Base-by-base conservation (phyloP, 2,888 invertebrate species). In the Chironomus tentans region DNA sequence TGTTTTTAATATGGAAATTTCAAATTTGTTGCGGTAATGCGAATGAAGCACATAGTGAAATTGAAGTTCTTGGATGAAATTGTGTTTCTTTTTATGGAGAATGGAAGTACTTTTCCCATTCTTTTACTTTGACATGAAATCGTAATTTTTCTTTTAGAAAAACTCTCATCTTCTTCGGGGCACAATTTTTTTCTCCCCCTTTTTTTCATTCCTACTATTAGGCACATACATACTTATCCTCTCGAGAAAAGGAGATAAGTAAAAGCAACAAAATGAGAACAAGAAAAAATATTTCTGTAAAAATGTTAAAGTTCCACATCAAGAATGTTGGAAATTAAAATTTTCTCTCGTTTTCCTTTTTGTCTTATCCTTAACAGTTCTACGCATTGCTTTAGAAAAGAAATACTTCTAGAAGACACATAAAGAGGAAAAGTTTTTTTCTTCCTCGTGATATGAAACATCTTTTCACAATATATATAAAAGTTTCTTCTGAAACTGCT, bases 291-390 rank as follows among this genome's bases (percentile, higher is more conserved):
- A 28, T 56, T 4, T 56, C 13, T 6, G 3, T 15, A 56, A 56
- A 50, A 18, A 65, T 65, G 21, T 65, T 65, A 24, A 65, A 65
- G 65, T 65, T 65, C 65, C 65, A 22, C 65, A 65, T 65, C 65
- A 65, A 65, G n/a, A 65, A 65, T 24, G 21, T 21, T 65, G 22
- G 13, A 65, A 65, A 65, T 65, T 65, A 65, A 65, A 56, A 56
- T 56, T 4, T 56, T 15, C 15, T 28, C 50, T n/a, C n/a, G n/a
- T n/a, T n/a, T n/a, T n/a, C n/a, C n/a, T 56, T n/a, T 7, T 18
- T 15, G 18, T 18, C 18, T 18, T 4, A 38, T 38, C 38, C 38
- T 38, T 38, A 38, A 7, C 38, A 38, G 38, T 38, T 38, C 1
- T 10, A 56, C 56, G 18, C 56, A 56, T 56, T 56, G 13, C 15